These are phyloP conservation scores for Bursaphelenchus mucronatus DNA, from an alignment of 1,140 invertebrate genomes.

Conservation along the genomic window DNA sequence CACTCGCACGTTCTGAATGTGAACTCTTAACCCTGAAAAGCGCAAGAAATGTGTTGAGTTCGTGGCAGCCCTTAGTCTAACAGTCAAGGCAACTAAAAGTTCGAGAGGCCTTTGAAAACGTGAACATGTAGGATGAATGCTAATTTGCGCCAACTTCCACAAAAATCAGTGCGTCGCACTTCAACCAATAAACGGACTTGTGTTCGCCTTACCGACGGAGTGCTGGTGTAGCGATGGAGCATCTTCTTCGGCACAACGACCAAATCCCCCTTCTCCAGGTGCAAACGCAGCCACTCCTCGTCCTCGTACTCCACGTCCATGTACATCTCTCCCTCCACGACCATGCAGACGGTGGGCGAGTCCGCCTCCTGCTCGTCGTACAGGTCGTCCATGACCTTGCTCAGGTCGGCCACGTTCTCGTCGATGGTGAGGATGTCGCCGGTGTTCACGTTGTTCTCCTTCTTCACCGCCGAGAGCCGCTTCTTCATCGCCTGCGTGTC, in stretches of 20 bases:
- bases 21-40: too few species aligned
- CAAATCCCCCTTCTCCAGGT: slow-evolving; percentile 49
- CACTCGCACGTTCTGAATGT: too few species aligned
- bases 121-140: not conserved
- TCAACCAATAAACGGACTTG: too few species aligned
- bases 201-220: slow-evolving; percentile 30
- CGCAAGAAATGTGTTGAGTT: too few species aligned
- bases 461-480: slow-evolving; percentile 43
- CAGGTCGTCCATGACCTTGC: slow-evolving; percentile 43
- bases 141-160: not conserved
- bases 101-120: too few species aligned
- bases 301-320: slow-evolving; percentile 41
- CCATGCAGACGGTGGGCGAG: slow-evolving; percentile 49
- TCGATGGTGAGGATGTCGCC: slow-evolving; percentile 31
- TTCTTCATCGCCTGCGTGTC: slow-evolving; percentile 57
- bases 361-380: slow-evolving; percentile 45
- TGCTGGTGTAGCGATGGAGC: slow-evolving; percentile 49
- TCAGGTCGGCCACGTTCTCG: slow-evolving; percentile 24
- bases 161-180: too few species aligned
- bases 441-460: slow-evolving; percentile 28
- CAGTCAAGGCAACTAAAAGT: too few species aligned
- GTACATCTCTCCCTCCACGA: slow-evolving; percentile 50
- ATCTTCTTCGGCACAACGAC: slow-evolving; percentile 53
- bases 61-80: too few species aligned
- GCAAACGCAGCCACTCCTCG: slow-evolving; percentile 49